phyloP scores from a whole-genome alignment of 2,888 invertebrate genomes.

The Plebejus anna region DNA sequence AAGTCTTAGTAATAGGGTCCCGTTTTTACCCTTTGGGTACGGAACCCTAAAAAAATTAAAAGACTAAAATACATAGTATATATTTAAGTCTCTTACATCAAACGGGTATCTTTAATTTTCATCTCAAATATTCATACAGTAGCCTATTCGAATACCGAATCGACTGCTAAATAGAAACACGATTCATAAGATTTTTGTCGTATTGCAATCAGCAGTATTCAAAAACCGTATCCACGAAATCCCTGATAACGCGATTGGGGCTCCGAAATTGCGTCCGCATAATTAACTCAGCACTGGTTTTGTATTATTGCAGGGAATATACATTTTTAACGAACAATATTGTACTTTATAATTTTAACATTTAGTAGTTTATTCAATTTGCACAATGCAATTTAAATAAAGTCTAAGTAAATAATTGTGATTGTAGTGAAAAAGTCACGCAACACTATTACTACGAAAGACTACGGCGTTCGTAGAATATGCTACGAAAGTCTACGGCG shows the following conservation, averaged over 20 bases:
- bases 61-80: no score
- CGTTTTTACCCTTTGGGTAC: no score
- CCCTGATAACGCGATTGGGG: not conserved
- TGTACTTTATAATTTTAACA: not conserved
- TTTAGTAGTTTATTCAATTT: not conserved
- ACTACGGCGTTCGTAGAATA: no score
- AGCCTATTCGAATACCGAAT: not conserved
- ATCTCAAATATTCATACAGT: not conserved
- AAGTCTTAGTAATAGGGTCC: no score
- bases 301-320: not conserved
- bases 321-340: not conserved
- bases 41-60: no score
- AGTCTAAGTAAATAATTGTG: no score
- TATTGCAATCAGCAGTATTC: slow-evolving; percentile 17
- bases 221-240: not conserved
- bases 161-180: not conserved
- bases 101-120: no score
- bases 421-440: no score
- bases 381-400: not conserved
- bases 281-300: slow-evolving; percentile 1
- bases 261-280: not conserved
- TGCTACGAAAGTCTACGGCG: no score
- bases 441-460: no score
- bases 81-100: no score
- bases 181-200: slow-evolving; percentile 10